Percentiles rank a stretch among this genome's conserved stretches.
phyloP scores from a whole-genome alignment of 1,140 invertebrate species.

The Dendroctonus ponderosae region DNA sequence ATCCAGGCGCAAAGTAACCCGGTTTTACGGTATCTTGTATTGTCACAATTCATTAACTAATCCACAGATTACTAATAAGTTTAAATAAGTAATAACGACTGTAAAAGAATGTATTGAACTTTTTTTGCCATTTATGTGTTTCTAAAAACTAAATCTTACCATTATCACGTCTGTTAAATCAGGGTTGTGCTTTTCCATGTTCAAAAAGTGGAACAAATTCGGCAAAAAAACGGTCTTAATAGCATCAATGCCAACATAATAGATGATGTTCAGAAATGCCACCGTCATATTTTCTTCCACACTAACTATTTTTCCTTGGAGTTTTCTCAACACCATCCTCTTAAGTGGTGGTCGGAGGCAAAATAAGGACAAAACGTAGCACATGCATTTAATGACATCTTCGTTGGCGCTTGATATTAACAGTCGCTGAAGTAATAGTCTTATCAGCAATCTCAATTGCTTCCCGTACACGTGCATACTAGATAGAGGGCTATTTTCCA shows the following conservation, averaged over 20 bases:
- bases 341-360: conserved; percentile 41
- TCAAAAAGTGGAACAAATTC: conserved; percentile 37
- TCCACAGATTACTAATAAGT: neutral
- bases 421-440: conserved; percentile 43
- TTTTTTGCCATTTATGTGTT: neutral
- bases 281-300: conserved; percentile 32
- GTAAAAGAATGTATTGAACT: too few relatives aligned
- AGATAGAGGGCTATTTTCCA: conserved; percentile 44
- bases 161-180: conserved; percentile 35
- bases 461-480: conserved; percentile 39
- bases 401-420: conserved; percentile 34
- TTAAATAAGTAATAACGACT: conserved; percentile 4
- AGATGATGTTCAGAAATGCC: conserved; percentile 38
- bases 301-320: conserved; percentile 39
- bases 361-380: conserved; percentile 41
- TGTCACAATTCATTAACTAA: neutral
- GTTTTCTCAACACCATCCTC: conserved; percentile 41
- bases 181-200: conserved; percentile 18
- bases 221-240: conserved; percentile 39
- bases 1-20: neutral
- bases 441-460: conserved; percentile 44
- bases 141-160: conserved; percentile 32
- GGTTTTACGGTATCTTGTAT: conserved; percentile 6
- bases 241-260: conserved; percentile 42
- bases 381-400: conserved; percentile 44